Conservation (phyloP, 2,113 vertebrate species). For the Coptodon rendalli region DNA sequence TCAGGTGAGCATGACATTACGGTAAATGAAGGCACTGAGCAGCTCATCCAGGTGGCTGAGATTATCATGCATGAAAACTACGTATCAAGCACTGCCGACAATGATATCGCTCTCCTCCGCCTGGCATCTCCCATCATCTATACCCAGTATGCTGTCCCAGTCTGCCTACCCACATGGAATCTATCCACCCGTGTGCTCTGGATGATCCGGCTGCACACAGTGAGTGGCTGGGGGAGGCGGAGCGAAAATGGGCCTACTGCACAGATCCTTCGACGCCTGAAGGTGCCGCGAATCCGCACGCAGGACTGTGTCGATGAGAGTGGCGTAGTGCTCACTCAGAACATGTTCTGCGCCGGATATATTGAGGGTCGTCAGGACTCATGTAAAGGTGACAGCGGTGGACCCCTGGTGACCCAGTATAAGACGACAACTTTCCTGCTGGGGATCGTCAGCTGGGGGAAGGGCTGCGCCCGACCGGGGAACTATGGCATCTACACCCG, state of each 20-base stretch:
- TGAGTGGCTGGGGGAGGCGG: conserved; percentile 89
- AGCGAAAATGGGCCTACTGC: conserved; percentile 77
- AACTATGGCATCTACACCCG: conserved; percentile 89
- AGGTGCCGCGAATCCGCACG: conserved; percentile 79
- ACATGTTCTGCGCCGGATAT: conserved; percentile 98
- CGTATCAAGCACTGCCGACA: conserved; percentile 41
- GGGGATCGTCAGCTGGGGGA: conserved; percentile 92
- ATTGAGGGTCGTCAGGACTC: conserved; percentile 78
- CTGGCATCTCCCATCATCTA: conserved; percentile 66
- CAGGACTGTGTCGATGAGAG: conserved; percentile 77
- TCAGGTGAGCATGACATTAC: conserved; percentile 78
- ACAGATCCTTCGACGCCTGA: conserved; percentile 70
- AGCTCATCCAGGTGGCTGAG: conserved; percentile 61
- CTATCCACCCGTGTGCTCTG: conserved; percentile 74
- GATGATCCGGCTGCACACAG: conserved; percentile 71
- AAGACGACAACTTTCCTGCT: conserved; percentile 83
- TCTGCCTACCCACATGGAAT: conserved; percentile 78
- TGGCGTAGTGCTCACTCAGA: conserved; percentile 71
- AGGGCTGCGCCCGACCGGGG: conserved; percentile 82
- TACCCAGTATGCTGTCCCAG: conserved; percentile 72
- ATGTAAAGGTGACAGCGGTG: conserved; percentile 92
- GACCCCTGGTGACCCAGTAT: conserved; percentile 84
- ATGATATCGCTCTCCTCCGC: conserved; percentile 83
- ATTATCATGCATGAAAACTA: conserved; percentile 74
- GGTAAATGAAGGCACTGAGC: conserved; percentile 75